These are phyloP conservation scores for Oncorhynchus clarkii DNA, from an alignment of 2,113 vertebrate genomes.

Conservation along the genomic window DNA sequence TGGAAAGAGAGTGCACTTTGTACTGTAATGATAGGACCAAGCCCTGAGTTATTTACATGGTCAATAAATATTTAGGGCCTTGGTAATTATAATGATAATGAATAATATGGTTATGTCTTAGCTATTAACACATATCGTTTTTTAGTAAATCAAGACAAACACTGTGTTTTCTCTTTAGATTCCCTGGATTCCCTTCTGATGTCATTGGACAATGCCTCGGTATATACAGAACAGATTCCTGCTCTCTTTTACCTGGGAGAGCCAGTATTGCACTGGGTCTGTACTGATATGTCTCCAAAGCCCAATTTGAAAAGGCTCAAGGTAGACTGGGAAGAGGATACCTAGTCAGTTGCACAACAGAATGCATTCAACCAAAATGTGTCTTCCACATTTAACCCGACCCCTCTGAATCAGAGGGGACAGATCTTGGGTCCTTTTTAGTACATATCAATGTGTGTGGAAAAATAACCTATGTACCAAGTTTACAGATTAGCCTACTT, in stretches of 20 bases:
- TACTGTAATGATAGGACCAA: background rate
- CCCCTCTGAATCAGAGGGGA: background rate
- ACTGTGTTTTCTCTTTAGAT: conserved; percentile 52
- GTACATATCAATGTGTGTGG: too few relatives aligned
- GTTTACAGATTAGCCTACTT: too few relatives aligned
- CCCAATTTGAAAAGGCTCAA: conserved; percentile 58
- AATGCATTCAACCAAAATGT: too few relatives aligned
- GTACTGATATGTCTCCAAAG: conserved; percentile 46
- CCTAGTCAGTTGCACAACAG: too few relatives aligned
- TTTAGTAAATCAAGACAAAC: background rate
- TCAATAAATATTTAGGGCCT: too few relatives aligned
- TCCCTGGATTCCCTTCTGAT: conserved; percentile 57
- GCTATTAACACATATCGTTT: background rate
- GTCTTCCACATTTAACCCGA: too few relatives aligned
- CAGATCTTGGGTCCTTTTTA: background rate
- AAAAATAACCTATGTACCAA: too few relatives aligned
- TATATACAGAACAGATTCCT: conserved; percentile 51
- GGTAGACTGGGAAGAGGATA: conserved; percentile 31
- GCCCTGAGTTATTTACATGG: too few relatives aligned
- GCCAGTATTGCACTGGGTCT: conserved; percentile 62
- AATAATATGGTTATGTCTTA: background rate
- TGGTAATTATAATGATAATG: background rate
- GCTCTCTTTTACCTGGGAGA: conserved; percentile 65
- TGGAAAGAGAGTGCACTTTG: too few relatives aligned
- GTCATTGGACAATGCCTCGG: conserved; percentile 58